Evolutionary conservation across 2,113 vertebrate species (phyloP).

Genomic region (Vidua macroura): DNA sequence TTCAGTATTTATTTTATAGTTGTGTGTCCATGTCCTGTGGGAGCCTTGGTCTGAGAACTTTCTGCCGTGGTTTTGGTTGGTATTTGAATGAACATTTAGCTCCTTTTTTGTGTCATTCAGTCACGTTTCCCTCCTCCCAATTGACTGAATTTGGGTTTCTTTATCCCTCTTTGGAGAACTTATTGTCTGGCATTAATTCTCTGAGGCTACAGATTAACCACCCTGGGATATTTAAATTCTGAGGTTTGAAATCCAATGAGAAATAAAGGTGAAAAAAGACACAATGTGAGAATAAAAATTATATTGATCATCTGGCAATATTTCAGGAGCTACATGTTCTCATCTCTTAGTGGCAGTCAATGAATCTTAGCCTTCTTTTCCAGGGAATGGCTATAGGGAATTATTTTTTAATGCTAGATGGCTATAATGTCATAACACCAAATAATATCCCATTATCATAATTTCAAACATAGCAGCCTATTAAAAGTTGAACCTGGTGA

Average conservation of each 20-base stretch:
- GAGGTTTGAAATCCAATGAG: not conserved
- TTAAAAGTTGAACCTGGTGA: not conserved
- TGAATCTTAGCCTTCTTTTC: not conserved
- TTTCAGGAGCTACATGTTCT: not conserved
- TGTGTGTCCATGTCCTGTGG: not conserved
- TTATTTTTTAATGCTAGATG: not conserved
- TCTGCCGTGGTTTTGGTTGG: conserved; percentile 51
- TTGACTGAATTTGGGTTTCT: not conserved
- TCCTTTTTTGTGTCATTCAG: conserved; percentile 21
- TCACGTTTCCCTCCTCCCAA: not conserved
- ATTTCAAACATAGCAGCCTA: not conserved
- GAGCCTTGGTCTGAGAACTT: conserved; percentile 52
- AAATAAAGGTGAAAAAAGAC: not conserved
- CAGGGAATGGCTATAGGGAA: not conserved
- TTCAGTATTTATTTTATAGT: not conserved
- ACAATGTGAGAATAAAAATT: not conserved
- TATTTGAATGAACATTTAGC: conserved; percentile 63
- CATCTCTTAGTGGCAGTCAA: not conserved
- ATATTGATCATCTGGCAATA: not conserved
- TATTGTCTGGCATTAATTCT: not conserved
- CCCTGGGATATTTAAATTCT: not conserved
- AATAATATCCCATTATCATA: not conserved
- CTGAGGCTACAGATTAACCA: not conserved
- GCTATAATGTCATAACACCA: not conserved
- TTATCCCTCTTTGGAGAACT: not conserved